Evolutionary conservation across 2,113 vertebrate species (phyloP).

Genomic region (Bujurquina vittata): DNA sequence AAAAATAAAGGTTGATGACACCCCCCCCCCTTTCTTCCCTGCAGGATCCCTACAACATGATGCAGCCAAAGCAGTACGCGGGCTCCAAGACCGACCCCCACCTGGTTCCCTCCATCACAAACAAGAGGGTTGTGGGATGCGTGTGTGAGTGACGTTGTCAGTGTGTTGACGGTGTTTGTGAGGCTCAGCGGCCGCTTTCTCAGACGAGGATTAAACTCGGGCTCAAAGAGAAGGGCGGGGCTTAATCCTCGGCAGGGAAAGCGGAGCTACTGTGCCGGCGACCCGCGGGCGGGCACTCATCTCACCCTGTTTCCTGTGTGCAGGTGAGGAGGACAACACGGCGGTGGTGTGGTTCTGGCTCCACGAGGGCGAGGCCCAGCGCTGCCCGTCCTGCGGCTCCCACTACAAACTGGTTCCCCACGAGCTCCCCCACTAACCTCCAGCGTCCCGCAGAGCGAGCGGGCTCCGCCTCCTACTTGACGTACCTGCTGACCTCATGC

Average conservation of each 20-base stretch:
- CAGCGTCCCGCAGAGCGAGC: background rate
- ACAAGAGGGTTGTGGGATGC: conserved; percentile 42
- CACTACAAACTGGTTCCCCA: conserved; percentile 88
- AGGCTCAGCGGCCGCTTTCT: no score
- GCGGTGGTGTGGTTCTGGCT: conserved; percentile 90
- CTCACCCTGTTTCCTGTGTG: background rate
- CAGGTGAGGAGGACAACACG: conserved; percentile 92
- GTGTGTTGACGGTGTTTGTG: no score
- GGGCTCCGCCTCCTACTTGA: conserved; percentile 1
- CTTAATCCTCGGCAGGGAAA: background rate
- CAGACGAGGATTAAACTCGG: background rate
- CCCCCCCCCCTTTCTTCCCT: background rate
- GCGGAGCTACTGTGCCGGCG: fast-evolving
- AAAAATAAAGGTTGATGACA: no score
- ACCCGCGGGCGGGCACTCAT: fast-evolving
- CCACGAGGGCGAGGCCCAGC: conserved; percentile 86
- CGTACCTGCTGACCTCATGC: conserved; percentile 27
- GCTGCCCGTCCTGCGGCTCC: conserved; percentile 88
- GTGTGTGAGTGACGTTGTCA: background rate
- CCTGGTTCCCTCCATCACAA: conserved; percentile 35
- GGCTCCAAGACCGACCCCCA: conserved; percentile 24
- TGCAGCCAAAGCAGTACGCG: conserved; percentile 21
- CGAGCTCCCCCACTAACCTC: conserved; percentile 74
- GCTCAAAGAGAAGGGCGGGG: background rate
- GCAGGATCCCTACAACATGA: conserved; percentile 38